These are phyloP conservation scores for Heliconius melpomene DNA, from an alignment of 1,140 invertebrate genomes.

Conservation along the genomic window DNA sequence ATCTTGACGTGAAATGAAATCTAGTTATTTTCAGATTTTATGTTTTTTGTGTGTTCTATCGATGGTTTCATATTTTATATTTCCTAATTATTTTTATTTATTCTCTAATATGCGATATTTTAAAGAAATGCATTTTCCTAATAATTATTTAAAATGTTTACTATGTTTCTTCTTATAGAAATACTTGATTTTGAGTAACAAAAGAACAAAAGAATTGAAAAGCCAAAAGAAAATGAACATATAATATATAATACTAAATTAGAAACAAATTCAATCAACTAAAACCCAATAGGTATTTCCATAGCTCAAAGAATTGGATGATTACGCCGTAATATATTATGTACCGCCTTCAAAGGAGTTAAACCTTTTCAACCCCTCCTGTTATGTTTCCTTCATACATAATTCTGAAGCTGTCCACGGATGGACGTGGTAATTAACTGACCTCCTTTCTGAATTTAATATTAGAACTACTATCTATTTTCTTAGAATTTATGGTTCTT, in stretches of 20 bases:
- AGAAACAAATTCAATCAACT: neutral
- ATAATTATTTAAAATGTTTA: no score
- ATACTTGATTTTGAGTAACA: no score
- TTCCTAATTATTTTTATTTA: no score
- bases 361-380: conserved; percentile 4
- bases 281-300: neutral
- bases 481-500: neutral
- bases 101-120: no score
- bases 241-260: neutral
- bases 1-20: neutral
- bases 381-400: conserved; percentile 9
- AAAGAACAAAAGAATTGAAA: no score
- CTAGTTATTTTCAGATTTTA: neutral
- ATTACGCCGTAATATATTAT: conserved; percentile 3
- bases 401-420: neutral
- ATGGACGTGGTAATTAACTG: conserved; percentile 5
- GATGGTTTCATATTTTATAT: neutral
- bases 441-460: neutral
- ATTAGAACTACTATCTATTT: neutral
- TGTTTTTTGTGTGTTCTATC: neutral
- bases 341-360: conserved; percentile 1
- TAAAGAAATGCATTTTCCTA: no score
- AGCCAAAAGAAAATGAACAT: neutral
- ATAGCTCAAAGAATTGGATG: neutral
- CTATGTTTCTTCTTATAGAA: no score